A percentile compares a stretch with the other conserved stretches of the same genome.
Evolutionary conservation across 2,888 invertebrate species (phyloP).

Genomic region (Pammene fasciana): DNA sequence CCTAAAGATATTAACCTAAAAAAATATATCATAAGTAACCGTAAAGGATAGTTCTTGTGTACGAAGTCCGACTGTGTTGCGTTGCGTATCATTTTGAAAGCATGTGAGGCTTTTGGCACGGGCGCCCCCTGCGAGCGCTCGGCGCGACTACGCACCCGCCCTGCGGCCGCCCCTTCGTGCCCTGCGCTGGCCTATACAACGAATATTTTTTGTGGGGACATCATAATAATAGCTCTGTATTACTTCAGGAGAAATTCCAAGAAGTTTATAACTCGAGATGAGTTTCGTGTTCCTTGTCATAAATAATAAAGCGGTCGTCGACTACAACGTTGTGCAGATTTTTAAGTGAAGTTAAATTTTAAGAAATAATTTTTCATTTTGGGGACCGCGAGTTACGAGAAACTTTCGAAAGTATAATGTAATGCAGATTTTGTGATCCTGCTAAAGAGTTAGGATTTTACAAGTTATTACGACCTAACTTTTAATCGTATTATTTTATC

Average conservation of each 20-base stretch:
- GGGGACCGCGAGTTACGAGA: conserved; percentile 63
- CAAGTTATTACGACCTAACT: conserved; percentile 7
- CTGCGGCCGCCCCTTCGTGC: conserved; percentile 50
- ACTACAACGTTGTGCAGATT: conserved; percentile 81
- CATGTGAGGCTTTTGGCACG: conserved; percentile 8
- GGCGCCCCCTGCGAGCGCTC: conserved; percentile 15
- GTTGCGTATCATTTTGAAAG: conserved; percentile 3
- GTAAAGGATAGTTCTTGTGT: too few relatives aligned
- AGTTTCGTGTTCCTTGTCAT: conserved; percentile 84
- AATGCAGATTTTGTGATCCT: conserved; percentile 60
- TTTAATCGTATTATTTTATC: conserved; percentile 1
- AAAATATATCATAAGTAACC: too few relatives aligned
- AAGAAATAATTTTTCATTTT: conserved; percentile 78
- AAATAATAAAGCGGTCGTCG: conserved; percentile 83
- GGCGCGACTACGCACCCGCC: conserved; percentile 54
- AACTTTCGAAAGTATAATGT: conserved; percentile 71
- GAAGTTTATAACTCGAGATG: conserved; percentile 84
- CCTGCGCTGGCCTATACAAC: conserved; percentile 65
- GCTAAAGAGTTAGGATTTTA: conserved; percentile 15
- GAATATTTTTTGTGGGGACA: conserved; percentile 83
- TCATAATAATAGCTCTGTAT: conserved; percentile 84
- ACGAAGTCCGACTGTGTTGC: neutral
- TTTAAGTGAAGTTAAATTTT: conserved; percentile 79
- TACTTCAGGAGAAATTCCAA: conserved; percentile 84
- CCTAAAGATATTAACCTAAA: too few relatives aligned